Conservation (phyloP, 2,888 invertebrate species). For the Drosophila niveifrons region DNA sequence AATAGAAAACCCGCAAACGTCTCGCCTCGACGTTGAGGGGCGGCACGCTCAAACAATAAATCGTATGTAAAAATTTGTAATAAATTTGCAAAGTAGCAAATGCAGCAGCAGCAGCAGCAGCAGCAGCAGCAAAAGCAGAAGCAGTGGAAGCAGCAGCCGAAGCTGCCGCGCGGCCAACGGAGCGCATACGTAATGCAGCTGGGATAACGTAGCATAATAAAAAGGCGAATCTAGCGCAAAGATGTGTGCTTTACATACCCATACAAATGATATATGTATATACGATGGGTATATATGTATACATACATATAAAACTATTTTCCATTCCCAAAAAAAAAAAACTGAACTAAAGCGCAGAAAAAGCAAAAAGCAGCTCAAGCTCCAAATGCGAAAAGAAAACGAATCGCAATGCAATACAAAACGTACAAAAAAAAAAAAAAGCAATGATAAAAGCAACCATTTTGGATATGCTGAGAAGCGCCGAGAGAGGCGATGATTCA, state of each 20-base stretch:
- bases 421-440: slow-evolving; percentile 16
- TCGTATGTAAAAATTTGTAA: slow-evolving; percentile 80
- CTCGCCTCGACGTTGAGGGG: not conserved
- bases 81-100: slow-evolving; percentile 75
- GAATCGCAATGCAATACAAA: slow-evolving; percentile 9
- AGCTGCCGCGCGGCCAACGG: slow-evolving; percentile 54
- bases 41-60: slow-evolving; percentile 74
- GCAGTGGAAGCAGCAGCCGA: not conserved
- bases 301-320: not conserved
- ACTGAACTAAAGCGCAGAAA: slow-evolving; percentile 52
- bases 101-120: slow-evolving; percentile 53
- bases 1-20: slow-evolving; percentile 53
- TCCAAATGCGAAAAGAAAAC: slow-evolving; percentile 44
- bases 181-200: slow-evolving; percentile 72
- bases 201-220: slow-evolving; percentile 73
- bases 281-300: not conserved
- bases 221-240: slow-evolving; percentile 65
- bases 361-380: slow-evolving; percentile 57
- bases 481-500: slow-evolving; percentile 30
- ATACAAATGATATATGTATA: slow-evolving; percentile 13
- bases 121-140: slow-evolving; percentile 8
- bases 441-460: slow-evolving; percentile 43
- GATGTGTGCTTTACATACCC: slow-evolving; percentile 28
- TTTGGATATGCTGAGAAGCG: slow-evolving; percentile 55
- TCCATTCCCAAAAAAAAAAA: slow-evolving; percentile 23